phyloP scores from a whole-genome alignment of 2,113 vertebrate genomes.

The Heptranchias perlo region DNA sequence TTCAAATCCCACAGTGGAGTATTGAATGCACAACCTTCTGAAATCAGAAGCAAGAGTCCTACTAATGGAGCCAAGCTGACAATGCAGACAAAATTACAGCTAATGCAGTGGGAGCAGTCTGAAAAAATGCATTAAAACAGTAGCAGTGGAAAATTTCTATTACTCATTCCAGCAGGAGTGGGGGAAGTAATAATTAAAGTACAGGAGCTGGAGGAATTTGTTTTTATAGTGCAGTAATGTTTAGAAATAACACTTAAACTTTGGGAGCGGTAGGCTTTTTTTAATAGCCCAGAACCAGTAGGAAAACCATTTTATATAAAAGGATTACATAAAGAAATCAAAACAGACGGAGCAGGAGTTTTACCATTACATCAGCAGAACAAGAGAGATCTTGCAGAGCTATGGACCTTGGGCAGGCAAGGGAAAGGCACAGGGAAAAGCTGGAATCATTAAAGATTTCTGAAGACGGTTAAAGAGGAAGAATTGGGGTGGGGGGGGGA shows the following conservation, averaged over 20 bases:
- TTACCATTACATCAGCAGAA: background rate
- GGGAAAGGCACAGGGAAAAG: background rate
- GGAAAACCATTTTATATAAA: background rate
- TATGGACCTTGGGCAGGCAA: background rate
- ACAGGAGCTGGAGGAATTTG: background rate
- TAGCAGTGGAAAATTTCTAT: background rate
- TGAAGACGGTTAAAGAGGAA: background rate
- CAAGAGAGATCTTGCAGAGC: background rate
- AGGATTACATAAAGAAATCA: background rate
- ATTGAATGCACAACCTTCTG: background rate
- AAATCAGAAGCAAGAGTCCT: background rate
- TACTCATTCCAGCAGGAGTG: background rate
- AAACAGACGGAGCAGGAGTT: background rate
- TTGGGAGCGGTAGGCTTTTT: background rate
- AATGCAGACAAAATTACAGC: background rate
- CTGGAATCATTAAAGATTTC: background rate
- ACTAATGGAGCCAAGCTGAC: background rate
- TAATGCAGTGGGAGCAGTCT: background rate
- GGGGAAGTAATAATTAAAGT: slow-evolving; percentile 1
- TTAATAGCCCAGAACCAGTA: background rate
- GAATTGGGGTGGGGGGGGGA: too few relatives aligned
- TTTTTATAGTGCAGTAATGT: background rate
- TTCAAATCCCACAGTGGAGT: background rate
- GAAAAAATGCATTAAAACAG: slow-evolving; percentile 3
- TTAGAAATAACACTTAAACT: background rate